A percentile compares a stretch with the other conserved stretches of the same genome.
phyloP scores from a whole-genome alignment of 37 sponge, comb jelly and placozoan species.

The Ianthella basta region DNA sequence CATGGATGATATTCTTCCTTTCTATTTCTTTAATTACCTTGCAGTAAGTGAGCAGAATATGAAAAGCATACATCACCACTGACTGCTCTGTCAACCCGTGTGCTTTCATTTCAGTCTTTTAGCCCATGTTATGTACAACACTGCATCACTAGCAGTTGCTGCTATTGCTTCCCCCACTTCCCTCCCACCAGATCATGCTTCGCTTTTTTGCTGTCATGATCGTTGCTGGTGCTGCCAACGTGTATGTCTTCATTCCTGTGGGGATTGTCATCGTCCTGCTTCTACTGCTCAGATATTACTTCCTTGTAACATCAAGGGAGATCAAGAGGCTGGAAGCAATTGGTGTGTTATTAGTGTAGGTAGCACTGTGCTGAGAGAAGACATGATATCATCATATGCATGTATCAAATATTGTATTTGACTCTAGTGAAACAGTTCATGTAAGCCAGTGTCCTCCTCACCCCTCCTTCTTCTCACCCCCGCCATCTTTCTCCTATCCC shows the following conservation, averaged over 20 bases:
- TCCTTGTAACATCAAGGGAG: slow-evolving; percentile 64
- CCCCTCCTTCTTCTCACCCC: neutral
- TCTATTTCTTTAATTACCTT: slow-evolving; percentile 44
- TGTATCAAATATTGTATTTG: too few relatives aligned
- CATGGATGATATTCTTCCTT: slow-evolving; percentile 73
- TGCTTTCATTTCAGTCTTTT: too few relatives aligned
- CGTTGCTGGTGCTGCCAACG: slow-evolving; percentile 53
- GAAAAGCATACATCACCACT: neutral
- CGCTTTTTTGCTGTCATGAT: slow-evolving; percentile 57
- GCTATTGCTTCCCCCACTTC: neutral
- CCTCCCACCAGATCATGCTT: slow-evolving; percentile 40
- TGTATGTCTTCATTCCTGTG: slow-evolving; percentile 53
- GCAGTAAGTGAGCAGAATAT: slow-evolving; percentile 34
- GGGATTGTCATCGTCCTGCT: slow-evolving; percentile 41
- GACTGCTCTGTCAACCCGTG: neutral
- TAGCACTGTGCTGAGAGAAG: neutral
- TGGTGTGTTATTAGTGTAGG: slow-evolving; percentile 34
- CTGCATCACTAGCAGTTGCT: too few relatives aligned
- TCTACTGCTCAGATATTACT: slow-evolving; percentile 59
- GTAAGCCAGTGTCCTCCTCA: neutral
- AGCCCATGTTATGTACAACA: too few relatives aligned
- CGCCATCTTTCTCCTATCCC: neutral
- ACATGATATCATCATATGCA: too few relatives aligned
- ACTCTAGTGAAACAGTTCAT: too few relatives aligned
- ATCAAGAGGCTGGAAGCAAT: slow-evolving; percentile 83